phyloP scores from a whole-genome alignment of 2,797 vertebrate genomes.

The Coluber constrictor region DNA sequence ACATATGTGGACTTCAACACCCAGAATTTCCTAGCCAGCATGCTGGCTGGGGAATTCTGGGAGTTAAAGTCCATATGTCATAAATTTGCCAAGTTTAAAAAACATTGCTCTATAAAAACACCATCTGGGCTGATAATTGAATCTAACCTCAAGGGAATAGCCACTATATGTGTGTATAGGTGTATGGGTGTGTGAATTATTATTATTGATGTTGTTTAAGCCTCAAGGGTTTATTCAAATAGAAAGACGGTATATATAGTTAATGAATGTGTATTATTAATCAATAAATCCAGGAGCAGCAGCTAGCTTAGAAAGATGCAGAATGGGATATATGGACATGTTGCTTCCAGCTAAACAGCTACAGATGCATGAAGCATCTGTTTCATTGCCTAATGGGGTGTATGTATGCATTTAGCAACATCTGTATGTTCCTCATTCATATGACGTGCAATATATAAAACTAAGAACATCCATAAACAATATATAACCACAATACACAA shows the following conservation, averaged over 20 bases:
- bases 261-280: not conserved
- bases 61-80: not conserved
- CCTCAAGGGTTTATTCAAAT: not conserved
- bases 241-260: not conserved
- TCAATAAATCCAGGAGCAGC: not conserved
- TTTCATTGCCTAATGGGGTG: not conserved
- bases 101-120: not conserved
- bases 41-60: not conserved
- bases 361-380: not conserved
- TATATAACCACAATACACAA: not conserved
- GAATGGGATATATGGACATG: not conserved
- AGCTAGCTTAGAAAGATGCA: not conserved
- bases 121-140: not conserved
- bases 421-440: not conserved
- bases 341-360: not conserved
- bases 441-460: not conserved
- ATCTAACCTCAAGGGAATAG: not conserved
- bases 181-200: not conserved
- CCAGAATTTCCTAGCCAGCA: not conserved
- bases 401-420: not conserved
- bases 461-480: not conserved
- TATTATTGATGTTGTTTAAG: not conserved
- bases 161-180: not conserved
- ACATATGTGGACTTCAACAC: not conserved
- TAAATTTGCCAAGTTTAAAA: not conserved